Evolutionary conservation across 2,797 vertebrate species (phyloP), one percentile per base, ranked within the genome.

Genomic region (Arnoldichthys spilopterus): DNA sequence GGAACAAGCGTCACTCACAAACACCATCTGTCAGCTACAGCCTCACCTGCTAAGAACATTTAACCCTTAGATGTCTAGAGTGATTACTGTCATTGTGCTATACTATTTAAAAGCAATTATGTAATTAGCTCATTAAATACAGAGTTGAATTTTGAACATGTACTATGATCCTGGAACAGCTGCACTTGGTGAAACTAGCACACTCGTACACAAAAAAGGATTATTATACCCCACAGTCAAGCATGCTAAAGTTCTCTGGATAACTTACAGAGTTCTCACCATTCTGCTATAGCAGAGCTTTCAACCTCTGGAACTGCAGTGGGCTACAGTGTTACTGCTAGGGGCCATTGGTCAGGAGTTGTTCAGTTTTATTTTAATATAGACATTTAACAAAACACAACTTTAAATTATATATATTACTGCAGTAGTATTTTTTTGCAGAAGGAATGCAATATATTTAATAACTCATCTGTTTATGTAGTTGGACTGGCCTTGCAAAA

Each of bases 11-110:
- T 89, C 73, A 88, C 84, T 91, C 90, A 86, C 92, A 91, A 93
- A 93, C 88, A 93, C 96, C 97, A 96, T 97, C 96, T 98, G 97
- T 91, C 93, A 89, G 83, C 67, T 89, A 86, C 88, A 85, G 86
- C 81, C 88, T 81, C 62, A 89, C 89, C 89, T 88, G 90, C 86
- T 90, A 84, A 77, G 85, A 92, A 83, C 88, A 54, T 91, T 94
- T 92, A 92, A 87, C 90, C 78, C 84, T 72, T 16, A 87, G 90
- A 88, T 87, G 84, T 86, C 66, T 70, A 88, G 88, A 68, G 11
- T 26, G 2, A 15, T 43, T 67, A 26, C n/a, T 37, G 32, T 9
- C 18, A 11, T 34, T 62, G 37, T 37, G 20, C 7, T 63, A n/a
- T 37, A n/a, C 32, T 22, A 37, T 32, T 63, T 37, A 37, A 63